These are phyloP conservation scores for Synaphobranchus kaupii DNA, from an alignment of 2,797 vertebrate species.

Conservation along the genomic window DNA sequence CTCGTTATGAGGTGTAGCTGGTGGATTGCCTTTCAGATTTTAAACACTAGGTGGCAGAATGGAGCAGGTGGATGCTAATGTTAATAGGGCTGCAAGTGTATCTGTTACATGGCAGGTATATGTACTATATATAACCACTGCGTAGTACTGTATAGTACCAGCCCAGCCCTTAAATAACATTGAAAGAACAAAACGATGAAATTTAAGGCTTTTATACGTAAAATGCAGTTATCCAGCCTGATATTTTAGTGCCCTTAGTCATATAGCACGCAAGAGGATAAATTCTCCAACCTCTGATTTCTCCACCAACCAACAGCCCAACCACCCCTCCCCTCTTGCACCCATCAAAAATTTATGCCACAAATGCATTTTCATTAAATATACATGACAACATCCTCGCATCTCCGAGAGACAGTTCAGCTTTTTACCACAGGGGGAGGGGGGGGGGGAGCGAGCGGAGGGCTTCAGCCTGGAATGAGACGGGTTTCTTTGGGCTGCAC, in stretches of 20 bases:
- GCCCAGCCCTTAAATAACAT: not conserved
- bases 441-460: no score
- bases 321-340: not conserved
- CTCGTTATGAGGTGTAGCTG: not conserved
- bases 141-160: not conserved
- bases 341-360: conserved; percentile 28
- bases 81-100: not conserved
- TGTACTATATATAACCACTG: not conserved
- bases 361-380: conserved; percentile 25
- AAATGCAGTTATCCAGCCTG: not conserved
- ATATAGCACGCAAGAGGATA: not conserved
- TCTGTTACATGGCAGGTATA: not conserved
- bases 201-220: not conserved
- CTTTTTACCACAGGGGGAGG: no score
- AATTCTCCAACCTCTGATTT: not conserved
- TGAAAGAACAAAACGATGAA: not conserved
- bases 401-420: not conserved
- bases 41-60: not conserved
- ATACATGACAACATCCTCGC: conserved; percentile 6
- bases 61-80: not conserved
- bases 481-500: not conserved
- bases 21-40: not conserved
- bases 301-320: not conserved
- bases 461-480: no score
- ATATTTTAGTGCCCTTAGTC: not conserved